Evolutionary conservation across 2,888 invertebrate genomes (phyloP).

Genomic region (Ochropacha duplaris): DNA sequence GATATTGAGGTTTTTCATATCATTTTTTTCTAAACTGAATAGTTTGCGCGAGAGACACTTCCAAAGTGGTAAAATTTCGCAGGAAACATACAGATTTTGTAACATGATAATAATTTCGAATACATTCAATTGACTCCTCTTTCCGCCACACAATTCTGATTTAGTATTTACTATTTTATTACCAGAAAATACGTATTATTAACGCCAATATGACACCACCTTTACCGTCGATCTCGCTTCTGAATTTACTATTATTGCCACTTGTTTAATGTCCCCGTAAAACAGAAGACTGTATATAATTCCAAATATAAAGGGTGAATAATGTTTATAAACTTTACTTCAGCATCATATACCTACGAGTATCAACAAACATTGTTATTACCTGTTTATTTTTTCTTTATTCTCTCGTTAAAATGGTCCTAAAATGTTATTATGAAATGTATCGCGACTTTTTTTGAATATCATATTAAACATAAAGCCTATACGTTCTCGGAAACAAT

Average conservation of each 20-base stretch:
- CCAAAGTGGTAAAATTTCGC: too few species aligned
- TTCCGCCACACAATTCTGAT: too few species aligned
- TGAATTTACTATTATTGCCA: slow-evolving; percentile 38
- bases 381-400: background rate
- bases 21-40: too few species aligned
- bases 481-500: background rate
- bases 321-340: slow-evolving; percentile 11
- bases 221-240: slow-evolving; percentile 9
- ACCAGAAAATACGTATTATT: background rate
- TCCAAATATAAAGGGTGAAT: slow-evolving; percentile 16
- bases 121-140: too few species aligned
- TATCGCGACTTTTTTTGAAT: background rate
- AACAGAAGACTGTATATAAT: slow-evolving; percentile 25
- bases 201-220: background rate
- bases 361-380: background rate
- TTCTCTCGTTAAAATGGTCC: background rate
- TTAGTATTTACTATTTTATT: too few species aligned
- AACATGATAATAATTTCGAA: too few species aligned
- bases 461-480: background rate
- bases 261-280: slow-evolving; percentile 33
- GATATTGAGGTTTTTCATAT: too few species aligned
- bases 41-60: too few species aligned
- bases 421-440: background rate
- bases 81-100: too few species aligned
- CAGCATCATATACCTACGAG: slow-evolving; percentile 1